Base-by-base conservation (phyloP, 2,888 invertebrate species). In the Pheosia tremula region DNA sequence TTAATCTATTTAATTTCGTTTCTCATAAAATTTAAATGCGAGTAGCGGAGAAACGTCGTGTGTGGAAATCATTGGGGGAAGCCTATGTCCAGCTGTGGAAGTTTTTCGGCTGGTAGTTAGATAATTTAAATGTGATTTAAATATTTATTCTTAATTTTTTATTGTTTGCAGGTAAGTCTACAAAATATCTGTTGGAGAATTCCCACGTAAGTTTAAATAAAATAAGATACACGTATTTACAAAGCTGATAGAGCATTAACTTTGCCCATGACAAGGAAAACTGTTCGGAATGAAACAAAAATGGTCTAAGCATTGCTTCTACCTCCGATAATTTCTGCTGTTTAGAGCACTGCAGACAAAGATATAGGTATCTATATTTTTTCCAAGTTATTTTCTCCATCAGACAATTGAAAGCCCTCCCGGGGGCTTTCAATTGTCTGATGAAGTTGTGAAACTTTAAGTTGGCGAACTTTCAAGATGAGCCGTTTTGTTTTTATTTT, bases 401-500 rank as follows among this genome's bases (percentile, higher is more conserved):
- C 52, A 47, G 56, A 72, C 71, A 70, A 41, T 68, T 68, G 64
- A 75, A 70, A 71, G 65, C 70, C 58, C 68, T 57, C 68, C n/a
- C 36, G 67, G 36, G 60, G 69, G 58, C 64, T 61, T n/a, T n/a
- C n/a, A n/a, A n/a, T n/a, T n/a, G n/a, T n/a, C n/a, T n/a, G n/a
- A n/a, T n/a, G n/a, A n/a, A n/a, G 60, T 74, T 76, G 54, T 58
- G 64, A 63, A 75, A 71, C 67, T 75, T 72, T 62, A 73, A 72
- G 64, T 65, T 59, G 57, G 61, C 57, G 53, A 68, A 77, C 64
- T 72, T 68, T 67, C 7, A 58, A 64, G 67, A 70, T 67, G 69
- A 70, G 68, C 62, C 66, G 62, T 63, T 71, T 53, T 61, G 63
- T 77, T 77, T 24, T 75, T 71, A 77, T 73, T 71, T 77, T 70